Conservation (phyloP, 2,888 invertebrate species). For the Agrilus mali region DNA sequence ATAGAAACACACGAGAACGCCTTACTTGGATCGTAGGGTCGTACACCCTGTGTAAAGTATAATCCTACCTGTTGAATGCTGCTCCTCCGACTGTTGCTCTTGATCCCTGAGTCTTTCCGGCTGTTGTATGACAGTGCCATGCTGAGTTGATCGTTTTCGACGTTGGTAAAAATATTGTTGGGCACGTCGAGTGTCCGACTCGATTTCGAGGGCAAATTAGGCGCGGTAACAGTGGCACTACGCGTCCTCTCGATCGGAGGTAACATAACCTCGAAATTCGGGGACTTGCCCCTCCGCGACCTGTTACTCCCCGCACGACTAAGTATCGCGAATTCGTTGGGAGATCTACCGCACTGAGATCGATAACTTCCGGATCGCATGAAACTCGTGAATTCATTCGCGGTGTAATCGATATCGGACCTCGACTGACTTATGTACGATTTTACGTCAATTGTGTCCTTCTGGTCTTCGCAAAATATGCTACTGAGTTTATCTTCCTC, state of each 20-base stretch:
- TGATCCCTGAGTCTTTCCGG: constrained; percentile 78
- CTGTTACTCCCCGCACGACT: constrained; percentile 33
- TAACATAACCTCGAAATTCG: constrained; percentile 24
- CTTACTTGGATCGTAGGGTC: too few species aligned
- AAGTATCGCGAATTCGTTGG: constrained; percentile 33
- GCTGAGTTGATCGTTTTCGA: constrained; percentile 52
- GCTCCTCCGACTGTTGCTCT: constrained; percentile 72
- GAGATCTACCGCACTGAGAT: constrained; percentile 52
- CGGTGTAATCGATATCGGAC: constrained; percentile 45
- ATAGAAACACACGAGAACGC: too few species aligned
- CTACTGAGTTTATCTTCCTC: constrained; percentile 14
- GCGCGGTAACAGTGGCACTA: constrained; percentile 27
- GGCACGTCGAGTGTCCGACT: constrained; percentile 36
- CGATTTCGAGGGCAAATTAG: constrained; percentile 30
- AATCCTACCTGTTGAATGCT: constrained; percentile 67
- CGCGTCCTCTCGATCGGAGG: constrained; percentile 18
- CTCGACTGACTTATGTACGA: constrained; percentile 63
- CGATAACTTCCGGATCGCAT: constrained; percentile 58
- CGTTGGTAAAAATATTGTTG: constrained; percentile 24
- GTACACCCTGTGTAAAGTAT: too few species aligned
- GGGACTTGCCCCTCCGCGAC: constrained; percentile 37
- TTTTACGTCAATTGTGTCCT: constrained; percentile 56
- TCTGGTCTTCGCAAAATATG: constrained; percentile 22
- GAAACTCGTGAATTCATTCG: constrained; percentile 42
- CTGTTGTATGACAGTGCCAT: constrained; percentile 68